Percentiles rank a stretch among this genome's conserved stretches.
Conservation (phyloP, 1,140 invertebrate species). For the Drosophila ohnishii region DNA sequence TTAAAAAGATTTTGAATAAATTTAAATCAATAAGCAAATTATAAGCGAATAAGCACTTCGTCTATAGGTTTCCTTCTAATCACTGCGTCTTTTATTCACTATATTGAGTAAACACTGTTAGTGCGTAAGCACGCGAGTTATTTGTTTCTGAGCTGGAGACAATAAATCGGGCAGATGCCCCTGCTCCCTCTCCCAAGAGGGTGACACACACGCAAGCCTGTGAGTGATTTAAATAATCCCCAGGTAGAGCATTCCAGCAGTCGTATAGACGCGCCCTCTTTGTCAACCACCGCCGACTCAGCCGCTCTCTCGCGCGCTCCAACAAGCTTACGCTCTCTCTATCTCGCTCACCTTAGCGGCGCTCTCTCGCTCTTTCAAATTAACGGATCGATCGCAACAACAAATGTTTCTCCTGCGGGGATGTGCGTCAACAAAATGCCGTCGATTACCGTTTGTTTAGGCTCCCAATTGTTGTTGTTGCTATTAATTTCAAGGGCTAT, state of each 20-base stretch:
- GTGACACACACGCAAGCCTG: conserved; percentile 28
- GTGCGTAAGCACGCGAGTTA: conserved; percentile 10
- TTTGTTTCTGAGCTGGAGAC: conserved; percentile 12
- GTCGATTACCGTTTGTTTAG: conserved; percentile 56
- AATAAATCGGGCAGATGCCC: conserved; percentile 8
- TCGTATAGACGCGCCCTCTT: conserved; percentile 11
- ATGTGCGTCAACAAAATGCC: conserved; percentile 67
- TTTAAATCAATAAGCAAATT: too few species aligned
- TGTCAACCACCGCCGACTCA: conserved; percentile 4
- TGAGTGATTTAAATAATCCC: conserved; percentile 1
- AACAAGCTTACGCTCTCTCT: conserved; percentile 14
- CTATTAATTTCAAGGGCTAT: conserved; percentile 41
- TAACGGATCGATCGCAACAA: conserved; percentile 72
- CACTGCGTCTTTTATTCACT: neutral
- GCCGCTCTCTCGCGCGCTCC: conserved; percentile 1
- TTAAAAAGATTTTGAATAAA: too few species aligned
- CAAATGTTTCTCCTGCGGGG: conserved; percentile 61
- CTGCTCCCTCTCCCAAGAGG: neutral
- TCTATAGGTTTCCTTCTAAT: too few species aligned
- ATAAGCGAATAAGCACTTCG: too few species aligned
- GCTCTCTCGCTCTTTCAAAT: conserved; percentile 49
- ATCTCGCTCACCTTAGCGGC: conserved; percentile 7
- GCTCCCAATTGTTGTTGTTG: conserved; percentile 21
- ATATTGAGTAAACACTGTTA: neutral
- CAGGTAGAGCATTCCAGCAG: conserved; percentile 24